Conservation (phyloP, 2,113 vertebrate genomes). For the Dipodomys stephensi region DNA sequence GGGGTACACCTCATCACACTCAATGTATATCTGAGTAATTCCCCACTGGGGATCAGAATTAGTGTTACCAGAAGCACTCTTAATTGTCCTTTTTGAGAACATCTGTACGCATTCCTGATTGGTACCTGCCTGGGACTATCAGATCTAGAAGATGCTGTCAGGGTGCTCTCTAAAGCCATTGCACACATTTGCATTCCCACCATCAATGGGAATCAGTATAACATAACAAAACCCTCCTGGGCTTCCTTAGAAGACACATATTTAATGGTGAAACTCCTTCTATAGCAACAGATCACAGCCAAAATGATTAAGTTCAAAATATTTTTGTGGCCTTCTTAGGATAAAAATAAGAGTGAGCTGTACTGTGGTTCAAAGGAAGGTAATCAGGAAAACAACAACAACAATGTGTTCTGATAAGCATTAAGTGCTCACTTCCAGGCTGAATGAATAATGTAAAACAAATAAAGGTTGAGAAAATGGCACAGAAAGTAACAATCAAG, state of each 20-base stretch:
- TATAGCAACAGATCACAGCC: background rate
- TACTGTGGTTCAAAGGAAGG: slow-evolving; percentile 26
- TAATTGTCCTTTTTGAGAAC: background rate
- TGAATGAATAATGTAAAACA: slow-evolving; percentile 47
- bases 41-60: rapidly evolving
- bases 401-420: slow-evolving; percentile 6
- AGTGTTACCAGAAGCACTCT: too few relatives aligned
- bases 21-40: too few relatives aligned
- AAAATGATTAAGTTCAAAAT: background rate
- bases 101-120: background rate
- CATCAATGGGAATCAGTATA: background rate
- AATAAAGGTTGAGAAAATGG: slow-evolving; percentile 58
- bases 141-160: background rate
- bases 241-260: background rate
- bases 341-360: background rate
- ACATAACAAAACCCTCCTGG: background rate
- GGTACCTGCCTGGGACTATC: background rate
- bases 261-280: background rate
- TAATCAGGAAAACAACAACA: background rate
- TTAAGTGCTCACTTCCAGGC: slow-evolving; percentile 40
- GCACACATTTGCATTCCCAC: background rate
- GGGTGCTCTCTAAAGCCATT: background rate
- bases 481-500: slow-evolving; percentile 43
- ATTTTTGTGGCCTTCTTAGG: background rate
- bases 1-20: background rate